Conservation (phyloP, 2,113 vertebrate genomes). For the Lophura nycthemera region DNA sequence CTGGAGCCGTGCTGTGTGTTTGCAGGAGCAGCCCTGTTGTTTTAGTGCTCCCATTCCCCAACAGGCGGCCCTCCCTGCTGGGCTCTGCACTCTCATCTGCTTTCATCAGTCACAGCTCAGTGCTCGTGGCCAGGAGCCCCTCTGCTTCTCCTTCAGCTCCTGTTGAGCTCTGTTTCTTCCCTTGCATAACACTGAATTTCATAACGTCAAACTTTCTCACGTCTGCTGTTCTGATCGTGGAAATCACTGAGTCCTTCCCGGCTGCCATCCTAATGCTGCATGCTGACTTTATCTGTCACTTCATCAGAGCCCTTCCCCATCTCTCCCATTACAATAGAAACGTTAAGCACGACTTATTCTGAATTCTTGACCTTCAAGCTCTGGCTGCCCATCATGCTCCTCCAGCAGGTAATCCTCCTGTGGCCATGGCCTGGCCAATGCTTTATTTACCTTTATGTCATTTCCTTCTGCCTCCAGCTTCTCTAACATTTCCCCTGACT, state of each 20-base stretch:
- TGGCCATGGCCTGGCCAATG: not conserved
- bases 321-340: not conserved
- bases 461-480: slow-evolving; percentile 4
- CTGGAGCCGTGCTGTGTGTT: fast-evolving
- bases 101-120: not conserved
- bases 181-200: not conserved
- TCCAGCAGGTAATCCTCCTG: not conserved
- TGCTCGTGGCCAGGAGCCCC: not conserved
- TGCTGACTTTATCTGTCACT: not conserved
- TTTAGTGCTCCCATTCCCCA: not conserved
- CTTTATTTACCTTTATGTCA: slow-evolving; percentile 57
- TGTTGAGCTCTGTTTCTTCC: not conserved
- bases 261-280: fast-evolving
- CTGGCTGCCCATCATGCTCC: not conserved
- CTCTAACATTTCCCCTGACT: slow-evolving; percentile 22
- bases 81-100: not conserved
- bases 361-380: not conserved
- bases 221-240: not conserved
- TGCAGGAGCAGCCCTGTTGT: not conserved
- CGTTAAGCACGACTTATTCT: not conserved
- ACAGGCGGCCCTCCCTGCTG: not conserved
- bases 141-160: not conserved
- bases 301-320: not conserved
- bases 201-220: fast-evolving
- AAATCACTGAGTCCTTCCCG: fast-evolving